A percentile compares a stretch with the other conserved stretches of the same genome.
These are phyloP conservation scores for Acromyrmex charruanus DNA, from an alignment of 1,140 invertebrate genomes.

Conservation along the genomic window DNA sequence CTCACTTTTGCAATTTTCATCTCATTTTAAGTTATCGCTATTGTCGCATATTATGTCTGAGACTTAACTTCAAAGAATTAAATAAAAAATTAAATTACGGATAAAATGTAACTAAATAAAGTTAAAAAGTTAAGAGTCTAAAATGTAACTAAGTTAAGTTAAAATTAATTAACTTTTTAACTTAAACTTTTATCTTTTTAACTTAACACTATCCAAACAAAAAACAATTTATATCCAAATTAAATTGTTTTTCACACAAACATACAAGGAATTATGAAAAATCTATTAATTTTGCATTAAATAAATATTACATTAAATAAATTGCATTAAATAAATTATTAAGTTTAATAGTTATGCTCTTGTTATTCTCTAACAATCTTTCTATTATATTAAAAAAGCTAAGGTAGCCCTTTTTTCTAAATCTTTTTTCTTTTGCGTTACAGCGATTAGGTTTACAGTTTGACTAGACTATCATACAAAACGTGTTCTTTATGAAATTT, in stretches of 20 bases:
- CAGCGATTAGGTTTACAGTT: not conserved
- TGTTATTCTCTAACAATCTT: not conserved
- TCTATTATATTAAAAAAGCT: not conserved
- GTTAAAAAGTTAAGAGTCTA: too few species aligned
- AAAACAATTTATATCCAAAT: too few species aligned
- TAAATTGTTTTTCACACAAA: conserved; percentile 12
- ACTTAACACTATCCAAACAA: too few species aligned
- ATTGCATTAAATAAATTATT: not conserved
- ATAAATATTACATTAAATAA: not conserved
- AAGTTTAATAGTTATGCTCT: not conserved
- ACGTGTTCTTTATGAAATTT: conserved; percentile 58
- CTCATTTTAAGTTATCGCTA: too few species aligned
- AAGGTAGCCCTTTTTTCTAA: not conserved
- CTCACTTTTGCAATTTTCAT: too few species aligned
- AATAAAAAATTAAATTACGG: too few species aligned
- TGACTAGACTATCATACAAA: conserved; percentile 37
- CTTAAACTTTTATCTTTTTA: too few species aligned
- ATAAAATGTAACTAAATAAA: too few species aligned
- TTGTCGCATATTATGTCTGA: too few species aligned
- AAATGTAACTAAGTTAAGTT: too few species aligned
- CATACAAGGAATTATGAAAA: not conserved
- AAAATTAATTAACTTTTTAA: too few species aligned
- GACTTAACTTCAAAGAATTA: too few species aligned
- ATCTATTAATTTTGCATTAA: not conserved
- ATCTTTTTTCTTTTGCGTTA: not conserved